Base-by-base conservation (phyloP, 2,888 invertebrate species). In the Muschampia plurimacula region DNA sequence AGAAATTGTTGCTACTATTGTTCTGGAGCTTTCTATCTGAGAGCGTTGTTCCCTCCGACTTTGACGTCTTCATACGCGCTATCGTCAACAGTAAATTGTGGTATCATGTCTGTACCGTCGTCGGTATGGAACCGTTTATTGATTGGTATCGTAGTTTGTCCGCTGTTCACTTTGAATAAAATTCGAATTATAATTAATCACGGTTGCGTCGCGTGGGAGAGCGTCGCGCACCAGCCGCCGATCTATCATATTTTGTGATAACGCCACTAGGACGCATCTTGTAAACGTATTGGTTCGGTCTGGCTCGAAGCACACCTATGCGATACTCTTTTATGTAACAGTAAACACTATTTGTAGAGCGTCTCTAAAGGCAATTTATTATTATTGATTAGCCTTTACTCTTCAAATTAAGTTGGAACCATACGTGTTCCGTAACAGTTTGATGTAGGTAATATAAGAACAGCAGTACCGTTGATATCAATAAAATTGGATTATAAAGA, bases 111-210 rank as follows among this genome's bases (percentile, higher is more conserved):
- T 86, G 90, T 91, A 90, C 85, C 89, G 89, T 90, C 90, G 90
- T 89, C 92, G 90, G 93, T 94, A 93, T 87, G 89, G 91, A 93
- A 94, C 93, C 93, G 93, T 92, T 94, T 93, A 94, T 93, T 93
- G 94, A 94, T 94, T 93, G 89, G 93, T 94, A 94, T 93, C 93
- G 87, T 92, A 87, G 92, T 92, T 92, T 92, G 93, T 92, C 89
- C 91, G 93, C 89, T 93, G 93, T 93, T 91, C 92, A 89, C 94
- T 94, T 94, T 94, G 93, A 94, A 94, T 94, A 94, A 94, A 93
- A 94, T 93, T 93, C 93, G 93, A 94, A 94, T 94, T 94, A 94
- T 94, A 93, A 94, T 93, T 93, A 94, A 93, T 94, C 93, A 93
- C 91, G 87, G 85, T 84, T 84, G 86, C 85, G 92, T 93, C 86